Conservation (phyloP, 2,797 vertebrate genomes). For the Melanotaenia parkinsoni region DNA sequence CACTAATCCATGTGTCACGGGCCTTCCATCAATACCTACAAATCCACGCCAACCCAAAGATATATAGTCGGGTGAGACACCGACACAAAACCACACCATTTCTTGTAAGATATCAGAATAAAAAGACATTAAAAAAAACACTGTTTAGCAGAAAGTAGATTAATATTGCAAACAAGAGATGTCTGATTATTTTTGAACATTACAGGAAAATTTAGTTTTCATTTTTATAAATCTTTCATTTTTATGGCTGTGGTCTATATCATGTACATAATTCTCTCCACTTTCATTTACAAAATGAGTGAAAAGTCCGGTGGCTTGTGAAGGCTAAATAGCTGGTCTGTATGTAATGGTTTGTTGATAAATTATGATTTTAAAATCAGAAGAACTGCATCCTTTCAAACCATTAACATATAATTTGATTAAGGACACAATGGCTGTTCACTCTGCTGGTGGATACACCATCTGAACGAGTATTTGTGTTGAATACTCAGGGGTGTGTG, state of each 20-base stretch:
- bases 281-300: constrained; percentile 34
- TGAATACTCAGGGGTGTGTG: constrained; percentile 58
- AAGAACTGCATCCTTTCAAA: constrained; percentile 40
- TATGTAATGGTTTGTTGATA: constrained; percentile 36
- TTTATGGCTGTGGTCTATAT: constrained; percentile 12
- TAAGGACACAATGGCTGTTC: constrained; percentile 23
- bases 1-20: constrained; percentile 9
- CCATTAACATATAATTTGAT: constrained; percentile 43
- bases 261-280: constrained; percentile 38
- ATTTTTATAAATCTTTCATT: constrained; percentile 22
- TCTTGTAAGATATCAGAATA: constrained; percentile 3
- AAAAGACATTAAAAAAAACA: constrained; percentile 23
- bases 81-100: constrained; percentile 16
- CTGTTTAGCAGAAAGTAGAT: constrained; percentile 15
- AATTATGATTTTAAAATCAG: constrained; percentile 51
- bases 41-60: constrained; percentile 12
- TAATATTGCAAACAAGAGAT: neutral
- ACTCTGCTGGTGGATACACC: constrained; percentile 29
- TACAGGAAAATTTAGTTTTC: neutral
- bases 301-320: constrained; percentile 36
- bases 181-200: neutral
- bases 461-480: constrained; percentile 53
- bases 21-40: constrained; percentile 14
- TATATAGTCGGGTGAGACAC: constrained; percentile 11
- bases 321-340: constrained; percentile 24